Percentiles rank a stretch among this genome's conserved stretches.
These are phyloP conservation scores for Tretioscincus oriximinensis DNA, from an alignment of 2,113 vertebrate species.

Conservation along the genomic window DNA sequence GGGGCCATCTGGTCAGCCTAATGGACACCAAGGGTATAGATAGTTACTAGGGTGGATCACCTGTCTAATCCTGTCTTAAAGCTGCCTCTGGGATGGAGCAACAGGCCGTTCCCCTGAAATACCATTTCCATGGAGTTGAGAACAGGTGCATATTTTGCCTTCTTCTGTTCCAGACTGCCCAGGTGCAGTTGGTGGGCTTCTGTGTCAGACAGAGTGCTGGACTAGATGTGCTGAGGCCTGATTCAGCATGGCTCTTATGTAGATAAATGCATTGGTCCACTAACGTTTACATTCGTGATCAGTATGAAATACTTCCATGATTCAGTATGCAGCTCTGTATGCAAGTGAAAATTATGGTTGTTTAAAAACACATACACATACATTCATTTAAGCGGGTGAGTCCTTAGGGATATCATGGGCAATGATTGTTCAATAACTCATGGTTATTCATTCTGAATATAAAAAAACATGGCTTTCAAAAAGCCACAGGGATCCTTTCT, in stretches of 20 bases:
- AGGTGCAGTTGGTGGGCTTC: too few relatives aligned
- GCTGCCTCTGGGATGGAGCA: too few relatives aligned
- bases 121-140: too few relatives aligned
- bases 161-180: too few relatives aligned
- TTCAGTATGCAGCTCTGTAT: not conserved
- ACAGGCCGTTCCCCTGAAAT: too few relatives aligned
- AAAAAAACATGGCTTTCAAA: not conserved
- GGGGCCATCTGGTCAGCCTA: too few relatives aligned
- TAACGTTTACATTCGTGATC: constrained; percentile 17
- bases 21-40: too few relatives aligned
- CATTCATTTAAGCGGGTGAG: not conserved
- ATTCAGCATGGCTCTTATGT: not conserved
- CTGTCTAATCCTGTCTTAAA: too few relatives aligned
- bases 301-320: not conserved
- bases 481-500: not conserved
- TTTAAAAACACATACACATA: not conserved
- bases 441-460: not conserved
- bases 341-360: constrained; percentile 18
- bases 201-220: too few relatives aligned
- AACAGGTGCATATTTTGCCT: too few relatives aligned
- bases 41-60: too few relatives aligned
- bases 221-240: too few relatives aligned
- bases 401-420: constrained; percentile 4
- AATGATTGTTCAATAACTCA: constrained; percentile 17
- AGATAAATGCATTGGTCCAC: not conserved